phyloP scores from a whole-genome alignment of 2,888 invertebrate genomes.

The Pyrochroa serraticornis region DNA sequence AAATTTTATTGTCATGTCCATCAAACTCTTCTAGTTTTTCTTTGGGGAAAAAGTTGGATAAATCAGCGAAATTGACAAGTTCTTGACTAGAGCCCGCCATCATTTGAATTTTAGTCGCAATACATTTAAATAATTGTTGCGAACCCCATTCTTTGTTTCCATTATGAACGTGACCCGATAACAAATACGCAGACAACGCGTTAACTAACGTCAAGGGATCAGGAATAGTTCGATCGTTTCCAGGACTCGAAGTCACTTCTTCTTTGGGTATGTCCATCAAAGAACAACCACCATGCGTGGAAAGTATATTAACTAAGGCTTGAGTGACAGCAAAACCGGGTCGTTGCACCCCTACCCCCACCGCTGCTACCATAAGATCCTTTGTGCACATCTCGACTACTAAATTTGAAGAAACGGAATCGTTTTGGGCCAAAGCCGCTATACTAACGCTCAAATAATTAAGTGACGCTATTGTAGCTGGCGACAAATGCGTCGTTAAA shows the following conservation, averaged over 20 bases:
- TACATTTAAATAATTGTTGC: constrained; percentile 63
- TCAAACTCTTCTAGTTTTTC: constrained; percentile 54
- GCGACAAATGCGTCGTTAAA: constrained; percentile 46
- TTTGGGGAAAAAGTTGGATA: constrained; percentile 57
- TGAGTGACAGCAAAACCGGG: constrained; percentile 64
- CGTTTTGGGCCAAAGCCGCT: constrained; percentile 63
- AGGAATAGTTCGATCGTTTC: constrained; percentile 34
- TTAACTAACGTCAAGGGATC: constrained; percentile 63
- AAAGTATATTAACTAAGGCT: constrained; percentile 64
- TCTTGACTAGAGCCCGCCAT: constrained; percentile 52
- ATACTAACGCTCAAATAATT: constrained; percentile 56
- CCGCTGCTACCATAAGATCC: constrained; percentile 58
- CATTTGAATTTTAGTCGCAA: constrained; percentile 56
- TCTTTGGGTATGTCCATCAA: constrained; percentile 53
- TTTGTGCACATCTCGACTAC: constrained; percentile 66
- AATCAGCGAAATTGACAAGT: constrained; percentile 60
- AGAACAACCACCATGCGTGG: constrained; percentile 58
- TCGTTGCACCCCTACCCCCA: constrained; percentile 49
- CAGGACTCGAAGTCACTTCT: constrained; percentile 36
- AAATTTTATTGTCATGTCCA: constrained; percentile 62
- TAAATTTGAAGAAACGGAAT: constrained; percentile 61
- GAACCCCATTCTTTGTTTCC: constrained; percentile 66
- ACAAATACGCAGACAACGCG: constrained; percentile 65
- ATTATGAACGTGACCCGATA: constrained; percentile 62
- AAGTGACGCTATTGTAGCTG: constrained; percentile 51